A percentile compares a stretch with the other conserved stretches of the same genome.
Conservation (phyloP, 2,888 invertebrate species). For the Volucella inflata region DNA sequence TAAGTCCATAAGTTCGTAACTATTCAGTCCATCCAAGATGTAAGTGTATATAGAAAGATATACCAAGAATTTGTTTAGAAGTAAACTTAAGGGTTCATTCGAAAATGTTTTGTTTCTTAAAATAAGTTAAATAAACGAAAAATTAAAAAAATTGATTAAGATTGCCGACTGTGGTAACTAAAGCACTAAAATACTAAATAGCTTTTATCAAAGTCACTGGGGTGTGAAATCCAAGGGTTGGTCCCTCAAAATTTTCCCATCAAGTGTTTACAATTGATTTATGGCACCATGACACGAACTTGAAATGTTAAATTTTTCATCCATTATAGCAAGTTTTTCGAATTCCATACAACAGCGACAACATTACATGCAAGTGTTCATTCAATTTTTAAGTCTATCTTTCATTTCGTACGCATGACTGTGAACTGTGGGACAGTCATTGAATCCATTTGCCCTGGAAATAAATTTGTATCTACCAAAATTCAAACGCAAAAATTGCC, state of each 20-base stretch:
- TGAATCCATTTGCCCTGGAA: conserved; percentile 62
- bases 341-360: background rate
- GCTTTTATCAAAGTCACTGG: conserved; percentile 16
- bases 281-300: conserved; percentile 53
- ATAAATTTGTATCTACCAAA: conserved; percentile 45
- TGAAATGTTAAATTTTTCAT: conserved; percentile 28
- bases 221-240: conserved; percentile 55
- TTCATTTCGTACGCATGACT: conserved; percentile 54
- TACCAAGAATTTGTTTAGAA: too few relatives aligned
- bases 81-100: too few relatives aligned
- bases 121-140: background rate
- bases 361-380: conserved; percentile 9
- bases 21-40: too few relatives aligned
- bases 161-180: background rate
- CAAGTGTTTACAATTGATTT: conserved; percentile 55
- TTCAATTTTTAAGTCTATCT: conserved; percentile 23
- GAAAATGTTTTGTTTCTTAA: too few relatives aligned
- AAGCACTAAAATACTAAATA: background rate
- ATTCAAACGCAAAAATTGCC: conserved; percentile 8
- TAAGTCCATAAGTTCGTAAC: too few relatives aligned
- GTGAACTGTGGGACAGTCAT: conserved; percentile 22
- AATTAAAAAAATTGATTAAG: background rate
- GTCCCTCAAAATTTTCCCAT: background rate
- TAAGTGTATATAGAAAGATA: too few relatives aligned
- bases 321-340: conserved; percentile 38